phyloP scores from a whole-genome alignment of 2,113 vertebrate species.

The Antechinus flavipes region DNA sequence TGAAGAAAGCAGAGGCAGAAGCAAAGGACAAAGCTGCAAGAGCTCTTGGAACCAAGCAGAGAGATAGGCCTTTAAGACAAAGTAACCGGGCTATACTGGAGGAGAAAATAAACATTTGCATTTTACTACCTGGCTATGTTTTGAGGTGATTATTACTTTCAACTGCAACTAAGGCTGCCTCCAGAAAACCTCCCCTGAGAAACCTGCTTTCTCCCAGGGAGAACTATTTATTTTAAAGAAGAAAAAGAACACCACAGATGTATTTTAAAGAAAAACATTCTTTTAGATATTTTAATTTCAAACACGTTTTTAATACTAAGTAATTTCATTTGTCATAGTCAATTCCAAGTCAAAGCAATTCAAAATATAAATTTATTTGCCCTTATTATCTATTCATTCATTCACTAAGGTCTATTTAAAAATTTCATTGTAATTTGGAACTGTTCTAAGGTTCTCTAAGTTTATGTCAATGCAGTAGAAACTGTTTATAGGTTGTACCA shows the following conservation, averaged over 20 bases:
- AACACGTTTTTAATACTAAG: neutral
- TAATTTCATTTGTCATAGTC: neutral
- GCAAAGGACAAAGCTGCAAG: too few relatives aligned
- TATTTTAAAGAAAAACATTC: neutral
- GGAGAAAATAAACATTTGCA: too few relatives aligned
- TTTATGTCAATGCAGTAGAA: neutral
- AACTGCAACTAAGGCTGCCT: too few relatives aligned
- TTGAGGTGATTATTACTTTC: too few relatives aligned
- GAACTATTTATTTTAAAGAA: too few relatives aligned
- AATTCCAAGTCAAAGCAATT: neutral
- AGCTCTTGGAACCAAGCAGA: too few relatives aligned
- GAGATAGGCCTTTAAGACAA: too few relatives aligned
- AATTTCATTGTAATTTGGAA: neutral
- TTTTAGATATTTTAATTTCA: neutral
- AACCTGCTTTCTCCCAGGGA: too few relatives aligned
- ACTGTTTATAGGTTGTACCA: neutral
- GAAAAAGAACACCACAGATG: neutral
- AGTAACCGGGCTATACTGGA: too few relatives aligned
- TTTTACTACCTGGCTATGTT: too few relatives aligned
- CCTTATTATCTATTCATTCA: neutral
- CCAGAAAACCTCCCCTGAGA: too few relatives aligned
- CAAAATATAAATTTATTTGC: neutral
- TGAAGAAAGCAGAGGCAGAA: too few relatives aligned
- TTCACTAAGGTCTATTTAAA: neutral
- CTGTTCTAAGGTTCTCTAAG: neutral